Evolutionary conservation across 2,888 invertebrate species (phyloP), one percentile per base, ranked within the genome.

Genomic region (Drosophila pseudotalamancana): DNA sequence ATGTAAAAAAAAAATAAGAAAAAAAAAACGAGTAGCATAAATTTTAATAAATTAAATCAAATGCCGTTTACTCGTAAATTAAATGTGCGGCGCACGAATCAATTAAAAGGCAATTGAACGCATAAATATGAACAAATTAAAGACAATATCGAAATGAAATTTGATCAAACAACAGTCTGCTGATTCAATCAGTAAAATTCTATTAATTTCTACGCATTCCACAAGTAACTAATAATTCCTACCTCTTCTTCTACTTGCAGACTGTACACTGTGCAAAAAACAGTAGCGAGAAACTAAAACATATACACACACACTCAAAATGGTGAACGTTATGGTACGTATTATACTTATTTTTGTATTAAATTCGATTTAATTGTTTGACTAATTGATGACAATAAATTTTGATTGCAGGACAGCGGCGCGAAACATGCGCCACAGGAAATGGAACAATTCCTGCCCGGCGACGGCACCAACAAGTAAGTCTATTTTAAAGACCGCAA

Each of bases 371-470:
- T 29, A 9, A 51, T 25, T 51, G n/a, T 35, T 35, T n/a, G 9
- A 19, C 27, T 57, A 48, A 65, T 14, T 50, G 23, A 21, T 55
- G 14, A 37, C 12, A 57, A 37, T 59, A 1, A 31, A 34, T 51
- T 49, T 43, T 12, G 31, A 19, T 46, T 48, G 40, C 62, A 90
- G 89, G 91, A 91, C 69, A 86, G 85, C 68, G 88, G 88, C 69
- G 81, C 84, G 69, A 90, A 89, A 91, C 80, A 78, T 84, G 87
- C 74, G 63, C 93, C 94, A 45, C 95, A 96, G 77, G 96, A 96
- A 91, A 90, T 96, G 93, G 95, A 96, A 82, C 95, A 95, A n/a
- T 96, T 96, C 89, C 92, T 96, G 72, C 95, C 96, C 39, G 87
- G 86, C 46, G 93, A 95, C 86, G 95, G 95, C 57, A 62, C 76